phyloP scores from a whole-genome alignment of 2,888 invertebrate genomes.

The Eueremaeus valkanovi region DNA sequence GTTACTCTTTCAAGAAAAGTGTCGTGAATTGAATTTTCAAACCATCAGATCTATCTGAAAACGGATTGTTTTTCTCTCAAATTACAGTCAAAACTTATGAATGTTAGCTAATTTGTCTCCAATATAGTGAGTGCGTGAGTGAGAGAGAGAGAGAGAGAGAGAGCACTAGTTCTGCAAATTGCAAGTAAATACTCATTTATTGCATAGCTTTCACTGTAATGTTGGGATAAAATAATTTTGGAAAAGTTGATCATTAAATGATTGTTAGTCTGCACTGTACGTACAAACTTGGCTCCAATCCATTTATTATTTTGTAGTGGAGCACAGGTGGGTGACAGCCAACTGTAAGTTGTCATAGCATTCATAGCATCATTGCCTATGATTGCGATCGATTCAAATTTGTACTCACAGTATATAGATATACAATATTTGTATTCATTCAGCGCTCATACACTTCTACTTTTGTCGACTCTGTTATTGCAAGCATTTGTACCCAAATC shows the following conservation, averaged over 20 bases:
- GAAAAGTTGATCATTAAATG: too few relatives aligned
- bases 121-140: not conserved
- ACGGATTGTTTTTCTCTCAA: not conserved
- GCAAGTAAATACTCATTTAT: not conserved
- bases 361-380: conserved; percentile 1
- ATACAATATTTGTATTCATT: not conserved
- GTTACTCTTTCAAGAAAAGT: not conserved
- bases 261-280: not conserved
- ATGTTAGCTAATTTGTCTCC: not conserved
- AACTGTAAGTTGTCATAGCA: conserved; percentile 23
- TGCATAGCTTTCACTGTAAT: too few relatives aligned
- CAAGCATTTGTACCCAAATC: too few relatives aligned
- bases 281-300: not conserved
- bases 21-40: conserved; percentile 28
- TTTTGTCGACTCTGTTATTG: not conserved
- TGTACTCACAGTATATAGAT: not conserved
- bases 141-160: not conserved
- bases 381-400: conserved; percentile 20
- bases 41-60: not conserved
- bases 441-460: too few relatives aligned
- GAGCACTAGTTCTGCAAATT: too few relatives aligned
- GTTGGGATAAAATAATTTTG: not conserved
- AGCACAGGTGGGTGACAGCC: conserved; percentile 25
- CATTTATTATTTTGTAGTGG: not conserved
- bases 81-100: too few relatives aligned